These are phyloP conservation scores for Dicycla oo DNA, from an alignment of 2,888 invertebrate genomes.

Conservation along the genomic window DNA sequence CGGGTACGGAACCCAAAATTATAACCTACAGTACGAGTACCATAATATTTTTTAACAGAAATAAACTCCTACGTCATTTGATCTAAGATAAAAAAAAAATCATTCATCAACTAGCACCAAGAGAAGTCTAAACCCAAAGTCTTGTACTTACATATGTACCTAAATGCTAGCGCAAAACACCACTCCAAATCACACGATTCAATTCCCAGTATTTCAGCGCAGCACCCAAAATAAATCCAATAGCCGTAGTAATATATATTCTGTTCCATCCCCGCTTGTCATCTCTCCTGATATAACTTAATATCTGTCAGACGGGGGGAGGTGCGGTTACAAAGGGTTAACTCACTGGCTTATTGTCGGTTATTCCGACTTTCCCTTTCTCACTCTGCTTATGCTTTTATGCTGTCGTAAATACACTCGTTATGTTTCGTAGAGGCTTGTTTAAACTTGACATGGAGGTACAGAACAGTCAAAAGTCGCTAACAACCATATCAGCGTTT, in stretches of 20 bases:
- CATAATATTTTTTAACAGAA: neutral
- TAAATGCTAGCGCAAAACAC: conserved; percentile 7
- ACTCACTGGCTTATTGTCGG: conserved; percentile 42
- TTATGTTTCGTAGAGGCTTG: conserved; percentile 6
- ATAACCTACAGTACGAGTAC: too few species aligned
- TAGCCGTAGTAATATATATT: conserved; percentile 57
- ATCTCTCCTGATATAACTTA: conserved; percentile 58
- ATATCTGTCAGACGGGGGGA: conserved; percentile 46
- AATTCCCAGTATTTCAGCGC: conserved; percentile 29
- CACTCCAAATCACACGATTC: conserved; percentile 10
- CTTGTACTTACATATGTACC: neutral
- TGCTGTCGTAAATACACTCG: conserved; percentile 23
- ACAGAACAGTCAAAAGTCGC: neutral
- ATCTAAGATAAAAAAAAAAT: neutral
- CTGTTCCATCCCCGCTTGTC: conserved; percentile 52
- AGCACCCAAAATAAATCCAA: conserved; percentile 51
- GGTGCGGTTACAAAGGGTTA: conserved; percentile 50
- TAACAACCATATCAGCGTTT: neutral
- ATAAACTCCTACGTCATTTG: neutral
- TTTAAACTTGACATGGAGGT: conserved; percentile 5
- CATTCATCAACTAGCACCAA: neutral
- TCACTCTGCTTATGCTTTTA: conserved; percentile 21
- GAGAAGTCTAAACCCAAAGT: neutral
- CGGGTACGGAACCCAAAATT: too few species aligned
- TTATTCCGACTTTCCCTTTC: conserved; percentile 39